Percentiles rank a stretch among this genome's conserved stretches.
These are phyloP conservation scores for Phlogophora meticulosa DNA, from an alignment of 2,888 invertebrate genomes.

Conservation along the genomic window DNA sequence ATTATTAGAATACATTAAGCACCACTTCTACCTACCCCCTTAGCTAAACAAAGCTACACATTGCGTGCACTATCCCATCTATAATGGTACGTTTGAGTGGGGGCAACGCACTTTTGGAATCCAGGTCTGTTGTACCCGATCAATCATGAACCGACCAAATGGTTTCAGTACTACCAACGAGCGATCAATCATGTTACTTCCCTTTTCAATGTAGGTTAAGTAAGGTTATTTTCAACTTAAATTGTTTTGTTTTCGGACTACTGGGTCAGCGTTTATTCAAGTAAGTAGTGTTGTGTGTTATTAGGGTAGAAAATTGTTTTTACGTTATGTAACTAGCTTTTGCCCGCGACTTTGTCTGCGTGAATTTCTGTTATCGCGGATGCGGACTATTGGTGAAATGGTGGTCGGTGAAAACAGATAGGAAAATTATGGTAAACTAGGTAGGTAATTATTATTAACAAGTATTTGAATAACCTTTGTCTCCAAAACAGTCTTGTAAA, in stretches of 20 bases:
- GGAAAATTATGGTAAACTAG: too few species aligned
- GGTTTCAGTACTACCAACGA: conserved; percentile 49
- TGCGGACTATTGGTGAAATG: too few species aligned
- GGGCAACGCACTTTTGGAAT: conserved; percentile 68
- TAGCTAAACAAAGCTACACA: conserved; percentile 24
- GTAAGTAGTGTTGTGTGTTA: not conserved
- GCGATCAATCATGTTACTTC: conserved; percentile 72
- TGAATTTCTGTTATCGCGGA: too few species aligned
- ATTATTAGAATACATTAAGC: conserved; percentile 9
- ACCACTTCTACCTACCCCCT: conserved; percentile 9
- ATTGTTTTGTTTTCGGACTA: conserved; percentile 19
- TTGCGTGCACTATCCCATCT: conserved; percentile 49
- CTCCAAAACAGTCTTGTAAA: too few species aligned
- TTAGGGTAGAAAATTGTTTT: not conserved
- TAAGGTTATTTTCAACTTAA: conserved; percentile 45
- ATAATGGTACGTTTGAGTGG: conserved; percentile 53
- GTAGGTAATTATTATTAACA: too few species aligned
- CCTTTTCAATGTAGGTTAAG: conserved; percentile 60
- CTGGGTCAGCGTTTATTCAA: conserved; percentile 44
- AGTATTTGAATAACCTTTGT: too few species aligned
- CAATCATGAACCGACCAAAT: conserved; percentile 71
- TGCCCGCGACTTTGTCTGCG: too few species aligned
- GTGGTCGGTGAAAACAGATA: too few species aligned
- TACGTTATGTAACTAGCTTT: too few species aligned
- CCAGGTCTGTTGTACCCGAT: conserved; percentile 65